phyloP scores from a whole-genome alignment of 2,888 invertebrate genomes.

The Apamea monoglypha region DNA sequence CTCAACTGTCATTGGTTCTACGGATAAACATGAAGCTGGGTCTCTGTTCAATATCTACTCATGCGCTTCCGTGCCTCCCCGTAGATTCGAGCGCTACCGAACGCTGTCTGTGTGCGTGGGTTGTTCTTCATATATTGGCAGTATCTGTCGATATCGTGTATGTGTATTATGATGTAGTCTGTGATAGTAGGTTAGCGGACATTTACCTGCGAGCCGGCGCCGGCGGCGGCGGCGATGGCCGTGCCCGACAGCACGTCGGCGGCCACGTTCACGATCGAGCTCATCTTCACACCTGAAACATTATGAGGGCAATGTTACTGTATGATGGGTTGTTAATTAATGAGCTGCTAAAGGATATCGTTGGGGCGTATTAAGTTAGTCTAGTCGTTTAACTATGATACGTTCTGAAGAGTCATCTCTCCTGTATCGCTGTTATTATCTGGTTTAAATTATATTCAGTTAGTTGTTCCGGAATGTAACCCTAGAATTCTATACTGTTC shows the following conservation, averaged over 20 bases:
- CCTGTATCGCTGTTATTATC: neutral
- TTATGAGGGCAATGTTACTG: neutral
- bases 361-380: neutral
- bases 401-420: neutral
- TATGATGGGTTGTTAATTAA: neutral
- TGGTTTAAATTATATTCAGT: neutral
- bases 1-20: neutral
- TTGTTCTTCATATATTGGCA: neutral
- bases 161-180: neutral
- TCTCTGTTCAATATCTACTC: neutral
- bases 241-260: conserved; percentile 92
- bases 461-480: neutral
- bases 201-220: conserved; percentile 90
- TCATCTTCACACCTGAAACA: conserved; percentile 89
- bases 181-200: conserved; percentile 17
- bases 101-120: neutral
- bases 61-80: neutral
- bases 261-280: conserved; percentile 91
- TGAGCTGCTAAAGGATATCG: neutral
- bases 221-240: conserved; percentile 92
- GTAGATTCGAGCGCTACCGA: neutral
- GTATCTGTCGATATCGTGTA: neutral
- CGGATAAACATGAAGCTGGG: neutral
- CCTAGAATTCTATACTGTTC: neutral
- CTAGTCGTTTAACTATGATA: neutral